These are phyloP conservation scores for Patella depressa DNA, from an alignment of 2,888 invertebrate genomes.

Conservation along the genomic window DNA sequence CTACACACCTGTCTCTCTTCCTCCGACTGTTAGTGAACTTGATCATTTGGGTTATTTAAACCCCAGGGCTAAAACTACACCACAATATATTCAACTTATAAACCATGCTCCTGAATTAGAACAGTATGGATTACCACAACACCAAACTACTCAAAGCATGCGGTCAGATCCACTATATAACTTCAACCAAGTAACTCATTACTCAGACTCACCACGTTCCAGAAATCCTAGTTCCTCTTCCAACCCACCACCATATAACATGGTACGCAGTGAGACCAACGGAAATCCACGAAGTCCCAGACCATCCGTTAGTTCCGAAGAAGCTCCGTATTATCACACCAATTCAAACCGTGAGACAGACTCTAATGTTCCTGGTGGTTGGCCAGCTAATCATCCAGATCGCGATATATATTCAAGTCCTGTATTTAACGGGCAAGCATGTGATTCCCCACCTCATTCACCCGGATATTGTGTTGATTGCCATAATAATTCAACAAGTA, in stretches of 20 bases:
- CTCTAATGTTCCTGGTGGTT: background rate
- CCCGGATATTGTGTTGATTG: conserved; percentile 24
- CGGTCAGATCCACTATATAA: conserved; percentile 13
- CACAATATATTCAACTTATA: conserved; percentile 36
- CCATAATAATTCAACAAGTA: conserved; percentile 11
- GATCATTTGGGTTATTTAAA: conserved; percentile 41
- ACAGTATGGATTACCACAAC: background rate
- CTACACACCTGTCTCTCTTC: background rate
- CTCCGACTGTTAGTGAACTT: conserved; percentile 28
- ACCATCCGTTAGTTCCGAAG: conserved; percentile 22
- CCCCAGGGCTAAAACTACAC: conserved; percentile 32
- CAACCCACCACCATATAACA: conserved; percentile 12
- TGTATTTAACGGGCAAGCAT: background rate
- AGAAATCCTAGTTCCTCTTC: conserved; percentile 18
- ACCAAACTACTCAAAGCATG: background rate
- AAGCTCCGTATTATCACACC: background rate
- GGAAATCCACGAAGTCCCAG: conserved; percentile 26
- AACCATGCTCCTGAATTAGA: conserved; percentile 38
- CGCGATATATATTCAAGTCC: background rate
- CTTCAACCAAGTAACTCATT: conserved; percentile 1
- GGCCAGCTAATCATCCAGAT: background rate
- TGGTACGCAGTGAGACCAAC: conserved; percentile 16
- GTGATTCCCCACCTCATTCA: conserved; percentile 26
- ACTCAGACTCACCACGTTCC: conserved; percentile 20
- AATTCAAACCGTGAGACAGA: conserved; percentile 21